A percentile compares a stretch with the other conserved stretches of the same genome.
Evolutionary conservation across 2,888 invertebrate genomes (phyloP).

Genomic region (Agrochola macilenta): DNA sequence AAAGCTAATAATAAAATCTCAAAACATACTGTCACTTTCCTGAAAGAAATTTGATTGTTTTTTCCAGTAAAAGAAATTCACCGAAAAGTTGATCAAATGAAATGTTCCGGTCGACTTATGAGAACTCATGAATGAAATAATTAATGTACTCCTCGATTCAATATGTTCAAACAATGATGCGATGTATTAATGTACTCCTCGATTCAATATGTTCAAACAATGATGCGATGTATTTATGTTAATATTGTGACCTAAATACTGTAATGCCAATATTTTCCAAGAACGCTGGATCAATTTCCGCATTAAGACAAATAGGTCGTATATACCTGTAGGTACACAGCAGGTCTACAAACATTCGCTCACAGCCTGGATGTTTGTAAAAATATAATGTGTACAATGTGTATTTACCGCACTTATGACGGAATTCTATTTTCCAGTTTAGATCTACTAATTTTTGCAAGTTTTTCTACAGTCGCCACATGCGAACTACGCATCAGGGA

Average conservation of each 20-base stretch:
- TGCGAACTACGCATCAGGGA: too few species aligned
- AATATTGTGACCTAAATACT: constrained; percentile 10
- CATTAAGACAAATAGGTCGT: not conserved
- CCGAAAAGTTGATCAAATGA: not conserved
- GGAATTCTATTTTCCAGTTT: constrained; percentile 17
- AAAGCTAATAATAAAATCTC: not conserved
- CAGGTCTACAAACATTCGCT: constrained; percentile 19
- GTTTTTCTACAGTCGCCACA: too few species aligned
- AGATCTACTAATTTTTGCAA: not conserved
- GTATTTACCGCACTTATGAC: not conserved
- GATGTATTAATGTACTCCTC: not conserved
- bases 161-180: not conserved
- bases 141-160: not conserved
- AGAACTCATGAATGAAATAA: not conserved
- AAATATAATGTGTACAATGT: constrained; percentile 19
- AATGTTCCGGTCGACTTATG: not conserved
- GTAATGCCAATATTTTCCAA: constrained; percentile 15
- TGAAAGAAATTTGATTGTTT: not conserved
- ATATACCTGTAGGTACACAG: not conserved
- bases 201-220: not conserved
- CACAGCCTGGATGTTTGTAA: constrained; percentile 17
- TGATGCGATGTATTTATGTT: not conserved
- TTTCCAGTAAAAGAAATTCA: not conserved
- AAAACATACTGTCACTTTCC: not conserved
- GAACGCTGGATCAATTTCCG: constrained; percentile 31